These are phyloP conservation scores for Girardia tigrina DNA, from an alignment of 2,888 invertebrate genomes.

Conservation along the genomic window DNA sequence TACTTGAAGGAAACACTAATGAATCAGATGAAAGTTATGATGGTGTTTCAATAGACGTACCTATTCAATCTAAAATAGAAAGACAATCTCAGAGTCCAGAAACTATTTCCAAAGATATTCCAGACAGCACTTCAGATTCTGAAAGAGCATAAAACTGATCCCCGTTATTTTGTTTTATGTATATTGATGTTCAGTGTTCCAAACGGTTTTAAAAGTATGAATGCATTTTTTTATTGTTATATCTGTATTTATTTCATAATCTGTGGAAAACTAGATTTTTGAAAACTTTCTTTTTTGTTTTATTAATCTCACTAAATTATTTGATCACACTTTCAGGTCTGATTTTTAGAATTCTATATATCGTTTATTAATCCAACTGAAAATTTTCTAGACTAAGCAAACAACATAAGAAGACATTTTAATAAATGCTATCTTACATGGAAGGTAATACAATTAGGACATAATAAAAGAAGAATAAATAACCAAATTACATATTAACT, in stretches of 20 bases:
- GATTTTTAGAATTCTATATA: no score
- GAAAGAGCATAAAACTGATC: neutral
- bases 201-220: neutral
- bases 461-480: no score
- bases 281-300: neutral
- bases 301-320: no score
- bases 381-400: no score
- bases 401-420: no score
- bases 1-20: neutral
- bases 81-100: neutral
- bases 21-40: neutral
- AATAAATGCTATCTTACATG: no score
- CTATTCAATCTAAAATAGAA: neutral
- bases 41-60: neutral
- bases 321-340: no score
- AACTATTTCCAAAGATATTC: neutral
- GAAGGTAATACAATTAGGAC: no score
- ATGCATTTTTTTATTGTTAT: neutral
- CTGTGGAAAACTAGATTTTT: neutral
- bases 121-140: neutral
- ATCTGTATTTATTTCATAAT: conserved; percentile 7
- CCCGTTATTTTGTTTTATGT: neutral
- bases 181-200: conserved; percentile 1
- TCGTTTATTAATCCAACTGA: no score
- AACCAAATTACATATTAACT: no score